These are phyloP conservation scores for Ennomos quercinarius DNA, from an alignment of 2,888 invertebrate species.

Conservation along the genomic window DNA sequence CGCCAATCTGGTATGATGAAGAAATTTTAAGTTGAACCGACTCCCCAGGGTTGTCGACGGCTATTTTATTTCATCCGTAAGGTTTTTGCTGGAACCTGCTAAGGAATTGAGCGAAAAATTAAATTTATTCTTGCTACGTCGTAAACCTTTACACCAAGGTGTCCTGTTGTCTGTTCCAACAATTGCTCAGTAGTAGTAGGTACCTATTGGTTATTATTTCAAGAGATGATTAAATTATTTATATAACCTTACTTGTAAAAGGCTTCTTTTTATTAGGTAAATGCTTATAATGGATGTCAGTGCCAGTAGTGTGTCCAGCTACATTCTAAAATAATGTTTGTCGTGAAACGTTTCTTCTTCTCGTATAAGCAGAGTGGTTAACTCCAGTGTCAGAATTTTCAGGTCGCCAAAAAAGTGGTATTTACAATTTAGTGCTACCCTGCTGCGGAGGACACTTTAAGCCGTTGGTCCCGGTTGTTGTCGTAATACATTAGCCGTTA, in stretches of 20 bases:
- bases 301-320: too few relatives aligned
- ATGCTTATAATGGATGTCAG: too few relatives aligned
- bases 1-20: slow-evolving; percentile 56
- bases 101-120: slow-evolving; percentile 70
- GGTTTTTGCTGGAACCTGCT: slow-evolving; percentile 53
- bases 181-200: slow-evolving; percentile 34
- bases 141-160: slow-evolving; percentile 65
- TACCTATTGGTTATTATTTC: slow-evolving; percentile 42
- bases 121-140: slow-evolving; percentile 61
- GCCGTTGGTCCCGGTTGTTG: too few relatives aligned
- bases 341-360: not conserved
- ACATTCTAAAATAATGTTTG: slow-evolving; percentile 10
- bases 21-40: slow-evolving; percentile 44
- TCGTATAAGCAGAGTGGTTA: too few relatives aligned
- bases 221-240: not conserved
- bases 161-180: slow-evolving; percentile 60
- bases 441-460: too few relatives aligned
- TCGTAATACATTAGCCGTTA: too few relatives aligned
- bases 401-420: too few relatives aligned
- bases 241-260: too few relatives aligned
- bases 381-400: too few relatives aligned
- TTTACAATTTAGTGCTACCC: too few relatives aligned
- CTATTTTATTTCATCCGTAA: slow-evolving; percentile 52
- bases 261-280: too few relatives aligned
- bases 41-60: slow-evolving; percentile 36